Evolutionary conservation across 2,113 vertebrate species (phyloP).

Genomic region (Passer montanus): DNA sequence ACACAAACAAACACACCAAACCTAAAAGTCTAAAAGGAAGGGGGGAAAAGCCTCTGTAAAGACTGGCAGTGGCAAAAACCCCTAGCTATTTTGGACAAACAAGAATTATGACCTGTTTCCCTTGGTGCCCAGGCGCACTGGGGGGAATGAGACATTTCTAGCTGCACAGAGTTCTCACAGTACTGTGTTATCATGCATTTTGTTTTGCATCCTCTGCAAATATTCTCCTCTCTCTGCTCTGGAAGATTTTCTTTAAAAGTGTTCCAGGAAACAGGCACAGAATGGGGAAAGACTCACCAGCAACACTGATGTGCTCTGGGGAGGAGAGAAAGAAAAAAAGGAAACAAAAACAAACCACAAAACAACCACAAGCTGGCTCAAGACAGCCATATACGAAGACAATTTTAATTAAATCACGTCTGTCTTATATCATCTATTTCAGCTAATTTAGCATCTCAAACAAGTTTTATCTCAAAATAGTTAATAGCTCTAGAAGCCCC

Average conservation of each 20-base stretch:
- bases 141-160: background rate
- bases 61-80: background rate
- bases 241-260: background rate
- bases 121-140: background rate
- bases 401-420: background rate
- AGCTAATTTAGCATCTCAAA: background rate
- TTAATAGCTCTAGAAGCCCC: background rate
- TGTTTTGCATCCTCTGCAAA: background rate
- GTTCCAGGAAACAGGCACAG: background rate
- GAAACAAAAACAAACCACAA: background rate
- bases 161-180: constrained; percentile 53
- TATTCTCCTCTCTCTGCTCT: background rate
- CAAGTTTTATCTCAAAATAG: background rate
- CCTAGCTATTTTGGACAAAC: background rate
- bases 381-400: background rate
- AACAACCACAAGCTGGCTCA: background rate
- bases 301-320: background rate
- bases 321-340: background rate
- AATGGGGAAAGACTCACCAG: background rate
- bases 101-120: constrained; percentile 3
- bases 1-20: too few relatives aligned
- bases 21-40: background rate
- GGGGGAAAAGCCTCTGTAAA: background rate
- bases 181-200: background rate
- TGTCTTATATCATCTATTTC: background rate